Evolutionary conservation across 1,140 invertebrate species (phyloP).

Genomic region (Sycophila sp.): DNA sequence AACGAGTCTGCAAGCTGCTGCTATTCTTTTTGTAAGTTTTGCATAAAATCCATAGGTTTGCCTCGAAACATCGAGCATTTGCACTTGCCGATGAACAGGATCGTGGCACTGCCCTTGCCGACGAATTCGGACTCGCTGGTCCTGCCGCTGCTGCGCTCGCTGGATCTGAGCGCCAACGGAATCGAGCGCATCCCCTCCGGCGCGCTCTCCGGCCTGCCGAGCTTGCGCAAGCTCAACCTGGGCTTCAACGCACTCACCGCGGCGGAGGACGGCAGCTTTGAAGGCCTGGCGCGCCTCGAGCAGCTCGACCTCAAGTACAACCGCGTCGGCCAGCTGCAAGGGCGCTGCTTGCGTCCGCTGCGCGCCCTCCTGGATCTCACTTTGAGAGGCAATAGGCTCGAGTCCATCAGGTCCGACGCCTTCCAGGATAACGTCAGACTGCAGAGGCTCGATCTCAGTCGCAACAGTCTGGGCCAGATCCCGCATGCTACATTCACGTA

Average conservation of each 20-base stretch:
- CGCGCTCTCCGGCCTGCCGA: conserved; percentile 74
- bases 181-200: conserved; percentile 76
- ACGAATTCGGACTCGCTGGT: conserved; percentile 74
- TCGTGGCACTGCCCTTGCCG: conserved; percentile 70
- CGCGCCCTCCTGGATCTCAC: conserved; percentile 74
- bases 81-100: conserved; percentile 79
- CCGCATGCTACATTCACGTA: conserved; percentile 72
- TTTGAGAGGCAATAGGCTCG: conserved; percentile 80
- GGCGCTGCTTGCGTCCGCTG: conserved; percentile 74
- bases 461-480: conserved; percentile 79
- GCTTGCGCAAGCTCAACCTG: conserved; percentile 78
- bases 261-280: conserved; percentile 76
- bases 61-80: conserved; percentile 82
- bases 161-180: conserved; percentile 82
- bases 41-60: no score
- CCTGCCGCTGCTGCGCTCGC: conserved; percentile 74
- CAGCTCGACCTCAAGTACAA: conserved; percentile 82
- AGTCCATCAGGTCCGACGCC: conserved; percentile 73
- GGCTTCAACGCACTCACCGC: conserved; percentile 80
- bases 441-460: conserved; percentile 77
- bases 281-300: conserved; percentile 77
- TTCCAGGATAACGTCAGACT: conserved; percentile 75
- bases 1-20: no score
- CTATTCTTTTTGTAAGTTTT: no score
- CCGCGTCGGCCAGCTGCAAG: conserved; percentile 74